These are phyloP conservation scores for Lasioglossum vierecki DNA, from an alignment of 2,888 invertebrate species.

Conservation along the genomic window DNA sequence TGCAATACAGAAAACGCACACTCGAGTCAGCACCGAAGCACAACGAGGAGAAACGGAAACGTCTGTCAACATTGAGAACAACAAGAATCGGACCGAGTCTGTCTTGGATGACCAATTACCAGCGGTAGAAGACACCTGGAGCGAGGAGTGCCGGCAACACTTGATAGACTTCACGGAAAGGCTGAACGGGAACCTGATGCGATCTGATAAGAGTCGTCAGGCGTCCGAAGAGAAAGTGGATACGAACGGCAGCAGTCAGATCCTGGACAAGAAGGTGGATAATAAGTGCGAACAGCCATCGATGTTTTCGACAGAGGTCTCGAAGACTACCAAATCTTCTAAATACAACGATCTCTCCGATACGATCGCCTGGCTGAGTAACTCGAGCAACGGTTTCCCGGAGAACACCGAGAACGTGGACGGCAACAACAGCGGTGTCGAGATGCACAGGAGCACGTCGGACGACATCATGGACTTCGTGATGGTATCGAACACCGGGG, in stretches of 20 bases:
- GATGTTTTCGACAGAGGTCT: constrained; percentile 1
- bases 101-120: constrained; percentile 48
- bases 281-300: not conserved
- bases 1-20: constrained; percentile 85
- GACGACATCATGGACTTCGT: constrained; percentile 77
- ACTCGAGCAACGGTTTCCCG: constrained; percentile 46
- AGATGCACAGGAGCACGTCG: constrained; percentile 64
- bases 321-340: constrained; percentile 35
- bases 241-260: not conserved
- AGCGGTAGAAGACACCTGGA: constrained; percentile 84
- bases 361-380: constrained; percentile 61
- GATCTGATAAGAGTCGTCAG: constrained; percentile 87
- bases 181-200: constrained; percentile 91
- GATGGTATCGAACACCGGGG: constrained; percentile 74
- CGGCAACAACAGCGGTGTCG: not conserved
- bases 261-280: constrained; percentile 2
- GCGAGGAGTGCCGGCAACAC: constrained; percentile 88
- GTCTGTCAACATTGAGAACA: constrained; percentile 15
- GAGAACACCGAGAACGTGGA: constrained; percentile 37
- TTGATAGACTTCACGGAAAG: constrained; percentile 92
- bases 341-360: constrained; percentile 54
- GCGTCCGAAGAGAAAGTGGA: constrained; percentile 78
- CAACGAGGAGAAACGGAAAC: constrained; percentile 26
- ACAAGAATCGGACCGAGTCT: constrained; percentile 17
- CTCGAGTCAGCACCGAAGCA: constrained; percentile 21